phyloP scores from a whole-genome alignment of 2,797 vertebrate genomes.

The Molossus molossus region DNA sequence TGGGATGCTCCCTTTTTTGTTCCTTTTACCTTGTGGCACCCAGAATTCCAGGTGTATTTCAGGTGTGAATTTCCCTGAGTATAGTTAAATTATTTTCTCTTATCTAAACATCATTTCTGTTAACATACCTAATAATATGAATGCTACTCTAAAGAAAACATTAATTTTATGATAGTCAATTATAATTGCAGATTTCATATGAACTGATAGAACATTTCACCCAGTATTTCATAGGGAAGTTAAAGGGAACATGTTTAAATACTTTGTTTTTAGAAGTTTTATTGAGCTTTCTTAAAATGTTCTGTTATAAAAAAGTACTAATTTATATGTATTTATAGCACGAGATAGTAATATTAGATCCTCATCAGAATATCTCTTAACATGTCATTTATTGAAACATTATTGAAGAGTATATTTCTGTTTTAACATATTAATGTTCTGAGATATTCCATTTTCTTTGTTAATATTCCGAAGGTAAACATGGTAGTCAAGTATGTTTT shows the following conservation, averaged over 20 bases:
- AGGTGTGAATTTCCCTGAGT: conserved; percentile 67
- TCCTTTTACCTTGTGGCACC: conserved; percentile 60
- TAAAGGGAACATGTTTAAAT: conserved; percentile 55
- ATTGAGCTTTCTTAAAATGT: conserved; percentile 49
- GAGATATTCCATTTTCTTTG: conserved; percentile 2
- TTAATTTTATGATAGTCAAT: not conserved
- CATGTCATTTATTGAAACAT: not conserved
- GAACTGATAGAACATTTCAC: conserved; percentile 14
- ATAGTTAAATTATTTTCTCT: conserved; percentile 64
- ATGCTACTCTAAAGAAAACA: conserved; percentile 43
- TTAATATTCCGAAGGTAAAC: conserved; percentile 66
- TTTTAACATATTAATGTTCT: conserved; percentile 27
- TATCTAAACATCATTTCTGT: conserved; percentile 52
- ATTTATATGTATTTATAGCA: conserved; percentile 19
- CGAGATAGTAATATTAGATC: not conserved
- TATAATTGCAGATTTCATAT: not conserved
- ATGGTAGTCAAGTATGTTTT: not conserved
- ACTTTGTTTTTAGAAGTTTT: conserved; percentile 12
- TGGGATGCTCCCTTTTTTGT: conserved; percentile 61
- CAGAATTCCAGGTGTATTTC: conserved; percentile 68
- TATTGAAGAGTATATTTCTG: conserved; percentile 21
- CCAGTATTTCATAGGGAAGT: not conserved
- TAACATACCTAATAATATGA: conserved; percentile 15
- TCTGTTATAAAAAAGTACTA: conserved; percentile 47
- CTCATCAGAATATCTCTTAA: not conserved